Conservation (phyloP, 53 echinoderm and acorn worm genomes). For the Holothuria leucospilota region DNA sequence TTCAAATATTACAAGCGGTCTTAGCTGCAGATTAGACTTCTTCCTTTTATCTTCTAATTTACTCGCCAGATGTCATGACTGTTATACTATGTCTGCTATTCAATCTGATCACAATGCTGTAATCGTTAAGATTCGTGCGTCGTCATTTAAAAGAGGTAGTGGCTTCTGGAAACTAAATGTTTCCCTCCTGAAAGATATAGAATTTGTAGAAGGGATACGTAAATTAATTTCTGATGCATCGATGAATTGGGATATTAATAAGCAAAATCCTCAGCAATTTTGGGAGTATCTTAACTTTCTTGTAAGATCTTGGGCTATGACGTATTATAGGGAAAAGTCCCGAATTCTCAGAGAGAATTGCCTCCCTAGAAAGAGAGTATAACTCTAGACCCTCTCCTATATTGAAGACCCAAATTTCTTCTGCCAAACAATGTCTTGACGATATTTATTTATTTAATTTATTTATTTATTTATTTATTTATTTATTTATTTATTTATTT, state of each 20-base stretch:
- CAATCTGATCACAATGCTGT: slow-evolving; percentile 7
- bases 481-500: too few species aligned
- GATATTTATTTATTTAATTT: too few species aligned
- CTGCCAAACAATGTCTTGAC: neutral
- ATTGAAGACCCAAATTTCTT: neutral
- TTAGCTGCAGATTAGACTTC: neutral
- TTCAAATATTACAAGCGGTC: too few species aligned
- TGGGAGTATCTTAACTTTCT: slow-evolving; percentile 26
- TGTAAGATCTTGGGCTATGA: slow-evolving; percentile 4
- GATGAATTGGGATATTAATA: too few species aligned
- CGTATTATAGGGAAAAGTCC: neutral
- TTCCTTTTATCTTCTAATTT: neutral
- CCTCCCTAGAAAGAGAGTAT: too few species aligned
- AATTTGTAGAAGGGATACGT: too few species aligned
- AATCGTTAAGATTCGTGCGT: too few species aligned
- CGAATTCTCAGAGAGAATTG: neutral
- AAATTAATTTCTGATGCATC: too few species aligned
- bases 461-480: too few species aligned
- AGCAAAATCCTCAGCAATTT: neutral
- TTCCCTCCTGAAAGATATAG: neutral
- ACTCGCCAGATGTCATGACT: slow-evolving; percentile 1
- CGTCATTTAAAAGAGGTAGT: too few species aligned
- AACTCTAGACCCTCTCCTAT: neutral
- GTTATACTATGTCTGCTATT: slow-evolving; percentile 6
- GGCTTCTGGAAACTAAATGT: too few species aligned